Evolutionary conservation across 2,797 vertebrate species (phyloP).

Genomic region (Muscicapa comitata): DNA sequence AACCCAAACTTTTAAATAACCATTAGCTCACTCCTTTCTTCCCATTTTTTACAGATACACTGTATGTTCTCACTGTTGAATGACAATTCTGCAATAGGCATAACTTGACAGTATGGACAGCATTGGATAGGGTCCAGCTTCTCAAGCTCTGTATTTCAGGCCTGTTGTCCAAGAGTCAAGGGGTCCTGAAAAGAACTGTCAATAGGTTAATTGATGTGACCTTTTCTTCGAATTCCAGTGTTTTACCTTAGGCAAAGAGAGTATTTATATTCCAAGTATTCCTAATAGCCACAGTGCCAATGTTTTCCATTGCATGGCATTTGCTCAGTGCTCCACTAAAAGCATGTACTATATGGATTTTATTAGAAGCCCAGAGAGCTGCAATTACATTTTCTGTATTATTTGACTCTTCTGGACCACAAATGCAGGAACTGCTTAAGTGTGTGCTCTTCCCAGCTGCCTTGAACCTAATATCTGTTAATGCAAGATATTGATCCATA

Average conservation of each 20-base stretch:
- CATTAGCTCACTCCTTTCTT: not conserved
- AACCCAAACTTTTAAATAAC: not conserved
- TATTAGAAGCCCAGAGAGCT: not conserved
- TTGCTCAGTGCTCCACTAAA: not conserved
- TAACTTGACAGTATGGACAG: not conserved
- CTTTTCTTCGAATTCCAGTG: not conserved
- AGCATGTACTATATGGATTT: not conserved
- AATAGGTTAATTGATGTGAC: constrained; percentile 56
- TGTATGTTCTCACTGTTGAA: not conserved
- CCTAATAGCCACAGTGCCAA: not conserved
- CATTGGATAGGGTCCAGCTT: not conserved
- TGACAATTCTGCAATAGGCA: not conserved
- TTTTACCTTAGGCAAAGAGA: constrained; percentile 26
- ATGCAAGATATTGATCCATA: not conserved
- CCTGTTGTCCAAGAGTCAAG: not conserved
- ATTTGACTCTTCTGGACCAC: not conserved
- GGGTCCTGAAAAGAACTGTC: not conserved
- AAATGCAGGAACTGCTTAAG: not conserved
- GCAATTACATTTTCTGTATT: not conserved
- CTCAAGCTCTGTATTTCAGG: not conserved
- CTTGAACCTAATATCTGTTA: not conserved
- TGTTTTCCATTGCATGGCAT: not conserved
- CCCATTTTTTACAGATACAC: not conserved
- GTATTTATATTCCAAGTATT: constrained; percentile 8
- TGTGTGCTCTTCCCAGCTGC: not conserved